Percentiles rank a stretch among this genome's conserved stretches.
Evolutionary conservation across 1,140 invertebrate genomes (phyloP).

Genomic region (Rhagoletis pomonella): DNA sequence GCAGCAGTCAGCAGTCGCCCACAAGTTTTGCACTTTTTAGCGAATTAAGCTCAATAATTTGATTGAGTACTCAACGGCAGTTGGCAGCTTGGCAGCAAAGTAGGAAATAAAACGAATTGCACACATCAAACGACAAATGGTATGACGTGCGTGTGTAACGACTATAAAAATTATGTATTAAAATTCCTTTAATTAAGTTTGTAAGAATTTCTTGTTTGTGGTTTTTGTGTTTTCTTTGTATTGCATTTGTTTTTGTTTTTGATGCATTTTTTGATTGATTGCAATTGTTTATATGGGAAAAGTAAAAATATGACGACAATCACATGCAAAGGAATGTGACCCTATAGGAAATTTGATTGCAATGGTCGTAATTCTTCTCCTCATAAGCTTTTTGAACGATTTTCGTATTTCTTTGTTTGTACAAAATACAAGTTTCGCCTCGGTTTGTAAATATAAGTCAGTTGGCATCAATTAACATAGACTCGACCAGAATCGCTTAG

Average conservation of each 20-base stretch:
- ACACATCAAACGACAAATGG: conserved; percentile 47
- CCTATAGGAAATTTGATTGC: neutral
- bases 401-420: too few relatives aligned
- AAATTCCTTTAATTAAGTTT: conserved; percentile 43
- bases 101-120: conserved; percentile 35
- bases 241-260: neutral
- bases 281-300: conserved; percentile 30
- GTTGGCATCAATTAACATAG: too few relatives aligned
- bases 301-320: neutral
- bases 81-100: neutral
- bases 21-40: neutral
- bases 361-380: too few relatives aligned
- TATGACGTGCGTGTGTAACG: neutral
- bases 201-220: neutral
- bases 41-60: conserved; percentile 28
- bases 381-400: too few relatives aligned
- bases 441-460: too few relatives aligned
- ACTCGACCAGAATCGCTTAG: too few relatives aligned
- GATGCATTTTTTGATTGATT: conserved; percentile 20
- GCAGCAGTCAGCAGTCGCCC: neutral
- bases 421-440: too few relatives aligned
- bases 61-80: conserved; percentile 5
- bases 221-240: neutral
- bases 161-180: neutral
- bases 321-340: neutral